Conservation (phyloP, 2,888 invertebrate species). For the Lucinisca nassula region DNA sequence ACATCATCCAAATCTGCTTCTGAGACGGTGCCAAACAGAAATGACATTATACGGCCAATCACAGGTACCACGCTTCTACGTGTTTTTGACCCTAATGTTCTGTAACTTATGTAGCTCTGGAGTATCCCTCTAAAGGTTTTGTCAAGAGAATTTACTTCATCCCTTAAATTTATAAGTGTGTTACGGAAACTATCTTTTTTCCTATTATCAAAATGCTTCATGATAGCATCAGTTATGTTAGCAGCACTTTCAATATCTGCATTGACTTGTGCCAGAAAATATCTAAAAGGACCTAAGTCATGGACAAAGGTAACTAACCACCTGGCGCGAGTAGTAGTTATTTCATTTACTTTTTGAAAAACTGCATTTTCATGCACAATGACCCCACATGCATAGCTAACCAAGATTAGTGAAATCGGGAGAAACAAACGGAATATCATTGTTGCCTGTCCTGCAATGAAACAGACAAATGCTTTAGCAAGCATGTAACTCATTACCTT, state of each 20-base stretch:
- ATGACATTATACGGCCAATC: background rate
- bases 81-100: background rate
- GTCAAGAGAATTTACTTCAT: background rate
- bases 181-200: background rate
- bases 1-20: background rate
- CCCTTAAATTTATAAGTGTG: background rate
- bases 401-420: background rate
- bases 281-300: background rate
- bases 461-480: background rate
- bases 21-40: background rate
- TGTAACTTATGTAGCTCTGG: background rate
- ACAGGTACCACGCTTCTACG: background rate
- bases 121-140: background rate
- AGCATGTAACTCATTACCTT: background rate
- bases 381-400: background rate
- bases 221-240: background rate
- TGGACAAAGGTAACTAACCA: slow-evolving; percentile 8
- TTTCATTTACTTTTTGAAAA: background rate
- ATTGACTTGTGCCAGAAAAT: background rate
- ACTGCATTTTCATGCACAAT: background rate
- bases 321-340: background rate
- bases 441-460: background rate
- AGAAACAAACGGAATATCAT: background rate
- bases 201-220: background rate
- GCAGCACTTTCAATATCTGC: background rate